phyloP scores from a whole-genome alignment of 2,113 vertebrate species.

The Melanerpes aurifrons region DNA sequence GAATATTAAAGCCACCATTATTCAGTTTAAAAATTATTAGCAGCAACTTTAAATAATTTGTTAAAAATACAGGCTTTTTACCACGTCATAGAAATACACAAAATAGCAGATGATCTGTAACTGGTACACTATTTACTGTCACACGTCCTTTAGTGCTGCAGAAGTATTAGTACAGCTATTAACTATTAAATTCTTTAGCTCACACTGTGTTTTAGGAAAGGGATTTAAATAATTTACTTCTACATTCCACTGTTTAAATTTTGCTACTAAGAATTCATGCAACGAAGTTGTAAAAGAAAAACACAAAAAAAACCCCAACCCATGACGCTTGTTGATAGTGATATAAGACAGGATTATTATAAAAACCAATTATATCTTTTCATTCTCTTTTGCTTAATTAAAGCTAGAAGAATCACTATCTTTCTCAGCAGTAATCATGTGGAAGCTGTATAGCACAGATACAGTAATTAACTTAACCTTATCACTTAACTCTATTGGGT shows the following conservation, averaged over 20 bases:
- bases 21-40: not conserved
- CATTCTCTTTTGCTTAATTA: conserved; percentile 94
- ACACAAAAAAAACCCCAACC: not conserved
- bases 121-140: conserved; percentile 29
- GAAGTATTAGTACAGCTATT: conserved; percentile 26
- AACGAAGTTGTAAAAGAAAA: conserved; percentile 67
- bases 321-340: conserved; percentile 61
- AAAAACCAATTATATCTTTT: conserved; percentile 86
- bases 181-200: conserved; percentile 64
- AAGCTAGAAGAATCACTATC: conserved; percentile 87
- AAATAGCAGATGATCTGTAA: conserved; percentile 1
- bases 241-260: conserved; percentile 32
- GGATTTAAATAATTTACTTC: conserved; percentile 44
- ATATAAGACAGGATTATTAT: conserved; percentile 79
- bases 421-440: conserved; percentile 87
- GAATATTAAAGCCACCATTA: not conserved
- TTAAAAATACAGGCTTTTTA: not conserved
- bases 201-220: conserved; percentile 28
- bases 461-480: conserved; percentile 92
- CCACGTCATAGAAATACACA: not conserved
- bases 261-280: conserved; percentile 33
- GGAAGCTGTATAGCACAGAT: conserved; percentile 88
- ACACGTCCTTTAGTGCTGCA: not conserved
- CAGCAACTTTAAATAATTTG: not conserved
- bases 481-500: conserved; percentile 91